Percentiles rank a stretch among this genome's conserved stretches.
Conservation (phyloP, 2,888 invertebrate genomes). For the Tigriopus californicus region DNA sequence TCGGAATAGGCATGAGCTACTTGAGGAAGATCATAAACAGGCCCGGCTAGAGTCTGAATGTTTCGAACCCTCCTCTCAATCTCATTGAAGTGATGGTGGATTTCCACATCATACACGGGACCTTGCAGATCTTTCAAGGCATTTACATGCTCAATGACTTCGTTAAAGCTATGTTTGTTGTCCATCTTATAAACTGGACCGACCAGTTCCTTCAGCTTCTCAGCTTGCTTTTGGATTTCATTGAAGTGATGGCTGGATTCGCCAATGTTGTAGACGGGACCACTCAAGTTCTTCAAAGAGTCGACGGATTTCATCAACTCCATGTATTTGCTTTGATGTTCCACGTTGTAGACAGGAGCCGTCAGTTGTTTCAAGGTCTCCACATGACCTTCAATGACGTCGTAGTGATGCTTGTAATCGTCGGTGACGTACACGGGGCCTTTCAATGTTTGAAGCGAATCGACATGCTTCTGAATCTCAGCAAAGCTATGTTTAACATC, state of each 20-base stretch:
- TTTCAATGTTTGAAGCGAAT: not conserved
- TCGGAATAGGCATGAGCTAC: not conserved
- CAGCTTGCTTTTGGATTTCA: slow-evolving; percentile 5
- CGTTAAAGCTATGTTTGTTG: slow-evolving; percentile 9
- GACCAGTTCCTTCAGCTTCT: not conserved
- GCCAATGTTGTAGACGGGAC: slow-evolving; percentile 11
- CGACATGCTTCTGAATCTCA: slow-evolving; percentile 10
- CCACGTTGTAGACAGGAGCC: slow-evolving; percentile 8
- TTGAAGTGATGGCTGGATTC: not conserved
- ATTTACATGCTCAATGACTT: not conserved
- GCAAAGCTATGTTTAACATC: slow-evolving; percentile 10
- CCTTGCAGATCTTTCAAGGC: not conserved
- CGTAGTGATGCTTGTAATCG: slow-evolving; percentile 1
- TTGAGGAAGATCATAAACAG: slow-evolving; percentile 11
- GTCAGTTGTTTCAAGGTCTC: not conserved
- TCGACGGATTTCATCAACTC: not conserved
- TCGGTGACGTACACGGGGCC: slow-evolving; percentile 9
- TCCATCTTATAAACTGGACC: slow-evolving; percentile 14
- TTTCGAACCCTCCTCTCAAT: not conserved
- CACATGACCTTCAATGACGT: slow-evolving; percentile 4
- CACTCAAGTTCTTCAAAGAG: not conserved
- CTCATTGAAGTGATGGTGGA: slow-evolving; percentile 8
- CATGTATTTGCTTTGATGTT: not conserved
- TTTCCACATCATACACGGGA: slow-evolving; percentile 1
- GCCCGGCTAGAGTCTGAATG: slow-evolving; percentile 5